phyloP scores from a whole-genome alignment of 2,797 vertebrate species.

The Pitangus sulphuratus region DNA sequence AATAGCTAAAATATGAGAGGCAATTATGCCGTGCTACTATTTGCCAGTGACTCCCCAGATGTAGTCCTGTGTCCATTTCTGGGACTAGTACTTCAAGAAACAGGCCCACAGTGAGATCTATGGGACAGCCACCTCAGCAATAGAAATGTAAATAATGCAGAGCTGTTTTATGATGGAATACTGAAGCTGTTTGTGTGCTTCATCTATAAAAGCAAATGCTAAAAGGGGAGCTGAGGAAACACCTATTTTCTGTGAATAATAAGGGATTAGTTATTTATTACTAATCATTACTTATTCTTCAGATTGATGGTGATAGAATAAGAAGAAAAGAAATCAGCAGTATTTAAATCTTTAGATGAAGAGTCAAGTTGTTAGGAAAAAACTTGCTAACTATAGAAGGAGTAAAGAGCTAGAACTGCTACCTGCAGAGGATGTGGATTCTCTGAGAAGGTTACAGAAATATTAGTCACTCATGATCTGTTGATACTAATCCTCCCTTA shows the following conservation, averaged over 20 bases:
- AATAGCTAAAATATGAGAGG: conserved; percentile 28
- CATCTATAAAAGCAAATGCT: neutral
- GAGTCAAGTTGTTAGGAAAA: neutral
- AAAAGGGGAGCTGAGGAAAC: neutral
- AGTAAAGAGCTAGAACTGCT: neutral
- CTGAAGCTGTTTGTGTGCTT: neutral
- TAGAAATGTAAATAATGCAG: neutral
- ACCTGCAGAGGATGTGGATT: neutral
- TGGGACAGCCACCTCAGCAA: neutral
- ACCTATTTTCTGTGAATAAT: neutral
- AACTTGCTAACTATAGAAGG: neutral
- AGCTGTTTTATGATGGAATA: neutral
- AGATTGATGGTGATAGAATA: neutral
- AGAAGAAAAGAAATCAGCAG: neutral
- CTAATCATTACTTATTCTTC: neutral
- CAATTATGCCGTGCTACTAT: neutral
- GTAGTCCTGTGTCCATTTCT: neutral
- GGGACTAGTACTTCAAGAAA: neutral
- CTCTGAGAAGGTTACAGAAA: neutral
- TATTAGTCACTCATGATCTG: neutral
- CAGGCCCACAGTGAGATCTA: neutral
- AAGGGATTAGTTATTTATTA: neutral
- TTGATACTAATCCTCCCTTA: neutral
- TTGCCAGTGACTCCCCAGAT: neutral
- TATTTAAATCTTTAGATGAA: neutral